Base-by-base conservation (phyloP, 2,797 vertebrate genomes). In the Arrhamphus sclerolepis region DNA sequence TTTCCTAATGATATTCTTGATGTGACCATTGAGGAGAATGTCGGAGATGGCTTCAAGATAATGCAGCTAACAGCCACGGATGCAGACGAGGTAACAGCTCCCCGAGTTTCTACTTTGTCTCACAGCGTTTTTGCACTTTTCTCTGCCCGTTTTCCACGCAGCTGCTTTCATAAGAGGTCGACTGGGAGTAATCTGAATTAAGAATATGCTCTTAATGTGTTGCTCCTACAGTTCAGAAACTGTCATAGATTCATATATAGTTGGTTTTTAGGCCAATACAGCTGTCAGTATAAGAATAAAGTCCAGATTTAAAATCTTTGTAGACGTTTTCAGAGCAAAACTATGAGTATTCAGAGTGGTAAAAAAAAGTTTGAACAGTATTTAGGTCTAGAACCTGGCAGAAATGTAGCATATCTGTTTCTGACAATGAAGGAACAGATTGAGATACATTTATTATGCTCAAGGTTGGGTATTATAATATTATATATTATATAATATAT, bases 1-100 rank as follows among this genome's bases (percentile, higher is more conserved):
- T 99, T 99, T 90, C 96, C 96, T 57, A 96, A 95, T 6, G 96
- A 98, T 67, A 93, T 92, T 64, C 93, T 99, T 3, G 97, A 98
- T 56, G 92, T 98, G 77, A 95, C 93, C 0, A 94, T 99, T 6
- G 95, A 98, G 88, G 98, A 99, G 89, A 98, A 98, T 67, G 90
- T 95, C 5, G 95, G 94, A 0, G 96, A 98, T 49, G 97, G 98
- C 61, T 95, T 95, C 76, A 97, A 94, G 93, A 97, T 99, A 87
- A 92, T 98, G 93, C 97, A 98, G 80, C 90, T 99, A 78, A 98
- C 95, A 66, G 98, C 98, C 66, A 94, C 95, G 72, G 98, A 99
- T 78, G 98, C 96, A 65, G 98, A 99, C 65, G 93, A 98, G 96
- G 97, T 93, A 90, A 86, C 55, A 38, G 22, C 70, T 84, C 75